Evolutionary conservation across 2,888 invertebrate species (phyloP).

Genomic region (Latrodectus hesperus): DNA sequence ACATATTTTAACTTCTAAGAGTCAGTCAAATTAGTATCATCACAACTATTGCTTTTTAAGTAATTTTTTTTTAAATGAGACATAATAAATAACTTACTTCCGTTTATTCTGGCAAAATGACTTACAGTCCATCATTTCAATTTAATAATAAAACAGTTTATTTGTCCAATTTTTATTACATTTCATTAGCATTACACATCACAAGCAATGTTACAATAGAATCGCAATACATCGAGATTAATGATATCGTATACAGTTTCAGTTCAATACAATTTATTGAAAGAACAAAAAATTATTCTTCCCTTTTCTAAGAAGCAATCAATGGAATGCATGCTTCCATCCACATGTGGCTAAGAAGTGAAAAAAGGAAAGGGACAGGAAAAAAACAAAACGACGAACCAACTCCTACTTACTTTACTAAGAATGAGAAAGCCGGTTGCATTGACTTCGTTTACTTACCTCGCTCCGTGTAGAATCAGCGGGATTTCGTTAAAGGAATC

Average conservation of each 20-base stretch:
- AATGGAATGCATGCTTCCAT: constrained; percentile 35
- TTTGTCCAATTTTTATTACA: constrained; percentile 66
- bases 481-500: constrained; percentile 25
- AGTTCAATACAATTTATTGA: constrained; percentile 55
- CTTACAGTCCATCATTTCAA: constrained; percentile 2
- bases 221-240: constrained; percentile 66
- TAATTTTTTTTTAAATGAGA: no score
- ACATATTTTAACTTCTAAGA: no score
- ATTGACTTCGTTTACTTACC: constrained; percentile 32
- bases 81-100: no score
- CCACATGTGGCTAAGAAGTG: constrained; percentile 50
- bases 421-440: constrained; percentile 34
- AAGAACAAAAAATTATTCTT: constrained; percentile 35
- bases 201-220: constrained; percentile 68
- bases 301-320: constrained; percentile 47
- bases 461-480: constrained; percentile 5
- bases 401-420: constrained; percentile 61
- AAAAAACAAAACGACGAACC: constrained; percentile 34
- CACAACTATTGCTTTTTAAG: no score
- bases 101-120: neutral
- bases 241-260: constrained; percentile 65
- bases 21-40: no score
- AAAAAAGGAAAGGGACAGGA: constrained; percentile 16
- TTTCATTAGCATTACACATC: constrained; percentile 68
- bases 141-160: constrained; percentile 68